These are phyloP conservation scores for Orthosia incerta DNA, from an alignment of 2,888 invertebrate species.

Conservation along the genomic window DNA sequence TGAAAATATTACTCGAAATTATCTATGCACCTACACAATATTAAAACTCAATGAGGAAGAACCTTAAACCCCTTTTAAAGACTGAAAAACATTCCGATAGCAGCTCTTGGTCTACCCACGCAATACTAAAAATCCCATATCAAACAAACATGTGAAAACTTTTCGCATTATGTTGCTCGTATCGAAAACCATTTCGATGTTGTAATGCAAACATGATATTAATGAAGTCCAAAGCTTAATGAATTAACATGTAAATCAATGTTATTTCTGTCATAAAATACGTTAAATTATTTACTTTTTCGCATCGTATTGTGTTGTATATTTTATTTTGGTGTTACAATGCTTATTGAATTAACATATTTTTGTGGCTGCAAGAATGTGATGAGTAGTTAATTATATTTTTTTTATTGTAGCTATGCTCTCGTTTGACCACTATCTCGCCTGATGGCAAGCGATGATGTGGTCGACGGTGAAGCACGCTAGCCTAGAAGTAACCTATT, in stretches of 20 bases:
- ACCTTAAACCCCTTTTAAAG: conserved; percentile 4
- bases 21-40: not conserved
- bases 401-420: too few relatives aligned
- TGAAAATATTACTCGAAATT: not conserved
- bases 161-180: conserved; percentile 51
- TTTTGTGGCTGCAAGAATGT: not conserved
- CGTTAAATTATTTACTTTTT: conserved; percentile 25
- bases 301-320: conserved; percentile 2
- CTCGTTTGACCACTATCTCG: too few relatives aligned
- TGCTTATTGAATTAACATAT: not conserved
- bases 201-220: conserved; percentile 67
- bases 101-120: conserved; percentile 46
- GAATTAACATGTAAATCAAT: conserved; percentile 51
- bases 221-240: conserved; percentile 66
- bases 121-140: conserved; percentile 60
- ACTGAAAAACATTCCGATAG: conserved; percentile 3
- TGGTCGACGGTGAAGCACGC: too few relatives aligned
- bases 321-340: conserved; percentile 14
- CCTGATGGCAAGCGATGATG: too few relatives aligned
- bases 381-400: too few relatives aligned
- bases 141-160: conserved; percentile 60
- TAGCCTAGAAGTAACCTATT: too few relatives aligned
- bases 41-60: conserved; percentile 15
- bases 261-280: conserved; percentile 43
- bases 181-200: conserved; percentile 64